Base-by-base conservation (phyloP, 1,140 invertebrate genomes). In the Ladona fulva region DNA sequence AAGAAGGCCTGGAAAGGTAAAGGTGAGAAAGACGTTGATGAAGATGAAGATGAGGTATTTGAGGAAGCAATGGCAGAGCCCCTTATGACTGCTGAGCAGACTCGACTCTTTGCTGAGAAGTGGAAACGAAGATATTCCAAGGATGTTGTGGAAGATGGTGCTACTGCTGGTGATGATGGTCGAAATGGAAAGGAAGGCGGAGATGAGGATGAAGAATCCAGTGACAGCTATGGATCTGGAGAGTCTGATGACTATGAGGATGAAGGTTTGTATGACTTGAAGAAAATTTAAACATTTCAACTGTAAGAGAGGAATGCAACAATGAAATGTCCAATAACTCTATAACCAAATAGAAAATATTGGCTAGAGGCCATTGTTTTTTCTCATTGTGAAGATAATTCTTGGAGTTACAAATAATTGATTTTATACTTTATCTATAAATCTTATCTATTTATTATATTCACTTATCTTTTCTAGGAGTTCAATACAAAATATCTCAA, bases 41-140 rank as follows among this genome's bases (percentile, higher is more conserved):
- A 89, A 74, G 86, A 86, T 29, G 87, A 89, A 76, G 89, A 90
- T 78, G 88, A 89, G 80, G 89, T 86, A 0, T 89, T 87, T 80
- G 89, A 90, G 77, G 89, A 90, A 82, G 89, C 89, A 7, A 83
- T 90, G 76, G 89, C 90, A 79, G 87, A 89, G 79, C 83, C 84
- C 74, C 78, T 85, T 25, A 79, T 90, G 19, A 91, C 89, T 16
- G 89, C 89, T 19, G 90, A 91, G 83, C 90, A 89, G 78, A 91
- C 90, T 14, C 84, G 90, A 24, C 86, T 88, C 81, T 85, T 91
- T 76, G 89, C 90, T 7, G 90, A 91, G 82, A 87, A 88, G 78
- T 90, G 89, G 88, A 89, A 89, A 44, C 80, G 87, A 29, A 83
- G 87, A 29, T 89, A 90, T 80, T 88, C 87, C 3, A 84, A 87